Conservation (phyloP, 2,797 vertebrate species). For the Nyctibius grandis region DNA sequence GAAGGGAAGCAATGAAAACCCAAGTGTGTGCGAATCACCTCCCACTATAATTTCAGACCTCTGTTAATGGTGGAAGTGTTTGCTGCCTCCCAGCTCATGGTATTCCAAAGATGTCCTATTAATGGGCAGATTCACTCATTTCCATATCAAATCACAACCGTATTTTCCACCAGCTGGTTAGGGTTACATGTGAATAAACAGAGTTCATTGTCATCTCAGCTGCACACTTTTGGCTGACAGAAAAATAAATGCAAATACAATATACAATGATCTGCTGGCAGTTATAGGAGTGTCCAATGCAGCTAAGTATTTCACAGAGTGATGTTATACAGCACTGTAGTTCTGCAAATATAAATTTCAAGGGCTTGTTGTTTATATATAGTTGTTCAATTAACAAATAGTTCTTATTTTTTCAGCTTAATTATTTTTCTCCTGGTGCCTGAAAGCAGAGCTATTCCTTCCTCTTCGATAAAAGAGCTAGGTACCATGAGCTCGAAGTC, state of each 20-base stretch:
- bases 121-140: not conserved
- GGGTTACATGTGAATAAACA: not conserved
- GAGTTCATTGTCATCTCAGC: not conserved
- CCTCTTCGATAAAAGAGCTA: not conserved
- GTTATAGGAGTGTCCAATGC: not conserved
- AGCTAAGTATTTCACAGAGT: not conserved
- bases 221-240: not conserved
- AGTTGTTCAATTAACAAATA: not conserved
- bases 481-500: not conserved
- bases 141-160: not conserved
- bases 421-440: not conserved
- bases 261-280: not conserved
- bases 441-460: not conserved
- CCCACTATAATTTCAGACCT: not conserved
- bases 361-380: not conserved
- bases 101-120: not conserved
- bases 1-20: not conserved
- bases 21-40: not conserved
- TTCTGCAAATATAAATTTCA: not conserved
- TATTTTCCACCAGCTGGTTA: not conserved
- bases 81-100: not conserved
- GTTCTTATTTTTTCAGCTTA: not conserved
- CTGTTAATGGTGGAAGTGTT: not conserved
- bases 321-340: not conserved
- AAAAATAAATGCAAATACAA: not conserved